Percentiles rank a stretch among this genome's conserved stretches.
These are phyloP conservation scores for Rhinolophus sinicus DNA, from an alignment of 2,113 vertebrate genomes.

Conservation along the genomic window DNA sequence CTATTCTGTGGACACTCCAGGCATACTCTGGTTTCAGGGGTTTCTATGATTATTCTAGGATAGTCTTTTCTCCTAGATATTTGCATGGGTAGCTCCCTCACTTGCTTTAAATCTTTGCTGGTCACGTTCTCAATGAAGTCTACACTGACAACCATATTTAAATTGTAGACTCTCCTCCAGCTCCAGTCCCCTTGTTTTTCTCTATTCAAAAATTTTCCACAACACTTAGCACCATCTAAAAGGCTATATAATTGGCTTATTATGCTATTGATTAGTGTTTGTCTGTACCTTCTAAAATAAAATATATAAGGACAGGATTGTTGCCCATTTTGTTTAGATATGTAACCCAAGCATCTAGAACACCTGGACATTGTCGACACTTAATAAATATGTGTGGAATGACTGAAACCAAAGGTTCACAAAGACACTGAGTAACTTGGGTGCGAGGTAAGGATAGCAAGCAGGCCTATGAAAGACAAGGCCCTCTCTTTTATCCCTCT, in stretches of 20 bases:
- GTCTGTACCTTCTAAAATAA: neutral
- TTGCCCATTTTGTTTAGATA: neutral
- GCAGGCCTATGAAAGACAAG: neutral
- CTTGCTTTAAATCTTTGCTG: neutral
- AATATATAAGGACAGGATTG: neutral
- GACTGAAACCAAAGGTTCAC: neutral
- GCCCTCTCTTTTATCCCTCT: neutral
- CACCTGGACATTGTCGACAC: neutral
- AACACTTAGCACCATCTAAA: neutral
- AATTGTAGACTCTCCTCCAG: neutral
- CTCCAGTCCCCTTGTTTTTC: neutral
- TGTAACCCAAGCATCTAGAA: neutral
- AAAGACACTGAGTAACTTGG: neutral
- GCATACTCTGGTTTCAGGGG: neutral
- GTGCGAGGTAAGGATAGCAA: accelerated
- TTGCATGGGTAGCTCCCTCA: neutral
- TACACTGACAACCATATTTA: neutral
- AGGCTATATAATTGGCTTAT: neutral
- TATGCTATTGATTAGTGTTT: neutral
- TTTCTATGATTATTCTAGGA: neutral
- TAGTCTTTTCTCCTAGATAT: neutral
- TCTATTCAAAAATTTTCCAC: neutral
- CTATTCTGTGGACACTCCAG: neutral
- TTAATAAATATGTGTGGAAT: neutral
- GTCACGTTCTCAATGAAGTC: neutral